phyloP scores from a whole-genome alignment of 2,797 vertebrate species.

The Acomys russatus region DNA sequence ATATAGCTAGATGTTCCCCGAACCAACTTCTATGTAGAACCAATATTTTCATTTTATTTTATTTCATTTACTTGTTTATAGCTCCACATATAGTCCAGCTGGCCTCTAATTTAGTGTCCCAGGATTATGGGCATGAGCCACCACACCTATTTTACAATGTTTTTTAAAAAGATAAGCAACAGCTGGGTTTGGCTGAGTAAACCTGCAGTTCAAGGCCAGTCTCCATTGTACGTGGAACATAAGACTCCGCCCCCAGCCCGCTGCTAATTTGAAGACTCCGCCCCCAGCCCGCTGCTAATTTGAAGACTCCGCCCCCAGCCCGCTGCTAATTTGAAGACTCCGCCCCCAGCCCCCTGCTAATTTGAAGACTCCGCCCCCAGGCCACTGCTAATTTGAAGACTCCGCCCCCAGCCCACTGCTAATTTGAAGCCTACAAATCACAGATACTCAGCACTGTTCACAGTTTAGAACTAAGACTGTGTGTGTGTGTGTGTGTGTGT shows the following conservation, averaged over 20 bases:
- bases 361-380: not conserved
- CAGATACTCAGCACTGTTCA: not conserved
- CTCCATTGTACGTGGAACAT: not conserved
- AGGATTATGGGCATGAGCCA: not conserved
- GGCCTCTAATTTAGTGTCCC: not conserved
- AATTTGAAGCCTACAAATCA: not conserved
- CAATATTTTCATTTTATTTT: conserved; percentile 15
- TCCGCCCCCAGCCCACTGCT: not conserved
- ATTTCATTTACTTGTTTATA: not conserved
- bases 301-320: not conserved
- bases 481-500: not conserved
- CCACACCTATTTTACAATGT: not conserved
- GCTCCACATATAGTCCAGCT: not conserved
- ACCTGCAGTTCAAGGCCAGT: not conserved
- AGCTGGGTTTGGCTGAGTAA: not conserved
- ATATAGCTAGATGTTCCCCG: not conserved
- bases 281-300: no score
- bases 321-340: not conserved
- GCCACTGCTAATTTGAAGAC: not conserved
- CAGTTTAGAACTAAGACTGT: not conserved
- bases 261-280: conserved; percentile 21
- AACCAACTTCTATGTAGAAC: not conserved
- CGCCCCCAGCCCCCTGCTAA: not conserved
- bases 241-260: not conserved
- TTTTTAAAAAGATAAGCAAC: conserved; percentile 44